Conservation (phyloP, 92 coral and sea anemone genomes). For the Muricea muricata region DNA sequence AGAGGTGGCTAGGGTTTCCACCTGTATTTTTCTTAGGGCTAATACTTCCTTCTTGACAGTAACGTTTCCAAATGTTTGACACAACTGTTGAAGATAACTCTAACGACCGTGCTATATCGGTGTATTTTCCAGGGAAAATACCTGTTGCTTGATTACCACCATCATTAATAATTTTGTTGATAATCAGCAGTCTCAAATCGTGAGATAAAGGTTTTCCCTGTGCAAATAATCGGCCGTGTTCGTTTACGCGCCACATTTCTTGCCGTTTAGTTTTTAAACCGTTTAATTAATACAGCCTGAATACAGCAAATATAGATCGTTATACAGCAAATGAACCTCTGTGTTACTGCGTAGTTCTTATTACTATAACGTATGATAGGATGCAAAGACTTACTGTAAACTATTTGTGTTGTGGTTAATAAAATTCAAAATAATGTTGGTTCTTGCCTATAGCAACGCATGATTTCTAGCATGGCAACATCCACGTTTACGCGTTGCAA, state of each 20-base stretch:
- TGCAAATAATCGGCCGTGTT: conserved; percentile 41
- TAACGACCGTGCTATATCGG: conserved; percentile 46
- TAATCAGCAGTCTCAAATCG: conserved; percentile 38
- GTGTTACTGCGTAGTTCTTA: too few relatives aligned
- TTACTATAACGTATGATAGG: too few relatives aligned
- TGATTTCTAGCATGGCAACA: too few relatives aligned
- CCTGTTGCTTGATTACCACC: conserved; percentile 59
- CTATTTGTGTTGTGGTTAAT: too few relatives aligned
- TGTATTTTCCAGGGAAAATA: conserved; percentile 41
- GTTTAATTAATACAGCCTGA: too few relatives aligned
- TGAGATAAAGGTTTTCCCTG: conserved; percentile 44
- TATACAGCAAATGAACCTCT: too few relatives aligned
- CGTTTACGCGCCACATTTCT: conserved; percentile 48
- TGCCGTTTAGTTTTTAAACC: too few relatives aligned
- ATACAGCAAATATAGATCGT: too few relatives aligned
- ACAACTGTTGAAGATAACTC: conserved; percentile 46
- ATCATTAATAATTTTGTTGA: conserved; percentile 41
- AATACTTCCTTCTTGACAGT: conserved; percentile 32
- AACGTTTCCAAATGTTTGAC: conserved; percentile 54
- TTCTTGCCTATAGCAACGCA: too few relatives aligned
- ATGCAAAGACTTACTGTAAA: too few relatives aligned
- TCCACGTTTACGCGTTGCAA: too few relatives aligned
- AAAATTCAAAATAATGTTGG: too few relatives aligned
- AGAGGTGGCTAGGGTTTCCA: conserved; percentile 52
- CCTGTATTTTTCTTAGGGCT: conserved; percentile 41